phyloP scores from a whole-genome alignment of 2,888 invertebrate species.

The Macroteleia sp. region DNA sequence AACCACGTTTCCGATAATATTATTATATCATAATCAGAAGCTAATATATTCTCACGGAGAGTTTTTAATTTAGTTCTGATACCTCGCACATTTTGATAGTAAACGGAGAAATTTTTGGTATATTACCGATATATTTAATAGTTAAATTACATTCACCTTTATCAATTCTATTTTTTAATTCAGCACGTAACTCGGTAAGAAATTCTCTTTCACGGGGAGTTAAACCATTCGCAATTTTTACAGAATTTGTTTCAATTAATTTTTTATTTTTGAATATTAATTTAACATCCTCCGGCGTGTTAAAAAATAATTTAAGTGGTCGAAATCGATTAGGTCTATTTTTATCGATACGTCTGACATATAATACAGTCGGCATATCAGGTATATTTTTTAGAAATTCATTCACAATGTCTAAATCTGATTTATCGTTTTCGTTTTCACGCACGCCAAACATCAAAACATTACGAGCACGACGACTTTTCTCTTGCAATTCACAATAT shows the following conservation, averaged over 20 bases:
- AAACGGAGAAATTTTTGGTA: too few species aligned
- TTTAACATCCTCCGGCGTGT: not conserved
- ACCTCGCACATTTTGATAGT: not conserved
- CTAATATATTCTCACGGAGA: not conserved
- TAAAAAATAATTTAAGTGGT: not conserved
- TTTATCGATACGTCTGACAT: not conserved
- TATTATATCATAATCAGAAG: too few species aligned
- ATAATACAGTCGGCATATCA: not conserved
- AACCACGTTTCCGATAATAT: too few species aligned
- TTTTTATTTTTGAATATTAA: slow-evolving; percentile 1
- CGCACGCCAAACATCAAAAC: not conserved
- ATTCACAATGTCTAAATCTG: not conserved
- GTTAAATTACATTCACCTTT: slow-evolving; percentile 3
- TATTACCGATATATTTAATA: not conserved
- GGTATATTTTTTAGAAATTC: not conserved
- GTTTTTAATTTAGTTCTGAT: not conserved
- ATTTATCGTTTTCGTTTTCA: not conserved
- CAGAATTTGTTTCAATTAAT: not conserved
- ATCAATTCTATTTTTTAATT: not conserved
- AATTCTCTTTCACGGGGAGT: slow-evolving; percentile 3
- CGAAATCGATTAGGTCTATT: not conserved
- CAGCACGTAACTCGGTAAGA: not conserved
- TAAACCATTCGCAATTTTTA: slow-evolving; percentile 8
- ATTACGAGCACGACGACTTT: not conserved
- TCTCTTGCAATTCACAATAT: slow-evolving; percentile 17